These are phyloP conservation scores for Pterocles burchelli DNA, from an alignment of 2,113 vertebrate species.

Conservation along the genomic window DNA sequence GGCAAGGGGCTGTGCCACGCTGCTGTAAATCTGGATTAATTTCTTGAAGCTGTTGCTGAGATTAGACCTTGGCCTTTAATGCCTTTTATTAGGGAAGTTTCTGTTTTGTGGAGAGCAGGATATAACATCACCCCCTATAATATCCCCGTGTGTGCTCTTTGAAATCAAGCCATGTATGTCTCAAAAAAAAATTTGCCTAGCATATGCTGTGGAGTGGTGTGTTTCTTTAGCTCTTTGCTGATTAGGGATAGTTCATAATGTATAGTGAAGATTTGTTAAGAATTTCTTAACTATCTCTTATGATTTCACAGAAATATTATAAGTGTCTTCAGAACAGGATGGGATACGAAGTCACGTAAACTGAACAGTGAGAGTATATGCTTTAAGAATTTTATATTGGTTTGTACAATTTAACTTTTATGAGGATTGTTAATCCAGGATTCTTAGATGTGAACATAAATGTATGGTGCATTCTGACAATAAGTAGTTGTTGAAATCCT, in stretches of 20 bases:
- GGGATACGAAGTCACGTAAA: background rate
- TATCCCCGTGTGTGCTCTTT: background rate
- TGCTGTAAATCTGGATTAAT: background rate
- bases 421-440: background rate
- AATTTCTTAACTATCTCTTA: background rate
- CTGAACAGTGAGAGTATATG: background rate
- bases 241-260: background rate
- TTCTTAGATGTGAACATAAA: background rate
- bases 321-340: background rate
- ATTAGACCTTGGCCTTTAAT: background rate
- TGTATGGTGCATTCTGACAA: background rate
- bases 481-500: background rate
- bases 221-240: background rate
- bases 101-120: background rate
- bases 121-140: background rate
- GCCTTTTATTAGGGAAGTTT: background rate
- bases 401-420: background rate
- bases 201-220: background rate
- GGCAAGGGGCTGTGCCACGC: background rate
- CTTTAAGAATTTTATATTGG: background rate
- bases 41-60: background rate
- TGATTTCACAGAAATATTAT: background rate
- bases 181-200: background rate
- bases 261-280: background rate
- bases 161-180: background rate